A percentile compares a stretch with the other conserved stretches of the same genome.
Evolutionary conservation across 2,888 invertebrate species (phyloP).

Genomic region (Drosophila putrida): DNA sequence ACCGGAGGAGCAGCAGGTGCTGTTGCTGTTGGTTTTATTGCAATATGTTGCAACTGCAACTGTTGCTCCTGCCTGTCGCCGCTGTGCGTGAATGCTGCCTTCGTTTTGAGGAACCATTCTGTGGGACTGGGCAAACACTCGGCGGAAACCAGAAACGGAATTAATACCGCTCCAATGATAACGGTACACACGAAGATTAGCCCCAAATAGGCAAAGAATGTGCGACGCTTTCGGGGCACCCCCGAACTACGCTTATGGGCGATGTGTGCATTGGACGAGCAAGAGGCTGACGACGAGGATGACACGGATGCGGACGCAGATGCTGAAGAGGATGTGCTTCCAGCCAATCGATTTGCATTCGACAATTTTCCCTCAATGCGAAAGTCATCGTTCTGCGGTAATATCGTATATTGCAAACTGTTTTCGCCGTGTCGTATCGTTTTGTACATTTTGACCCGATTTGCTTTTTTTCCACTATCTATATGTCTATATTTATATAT

Average conservation of each 20-base stretch:
- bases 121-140: constrained; percentile 84
- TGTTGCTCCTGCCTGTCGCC: constrained; percentile 29
- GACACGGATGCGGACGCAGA: constrained; percentile 1
- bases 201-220: constrained; percentile 85
- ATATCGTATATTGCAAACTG: constrained; percentile 90
- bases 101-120: constrained; percentile 84
- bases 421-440: constrained; percentile 91
- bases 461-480: constrained; percentile 3
- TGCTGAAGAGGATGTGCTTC: constrained; percentile 3
- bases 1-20: background rate
- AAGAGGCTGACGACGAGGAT: background rate
- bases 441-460: constrained; percentile 88
- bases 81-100: constrained; percentile 77
- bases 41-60: constrained; percentile 11
- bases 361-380: constrained; percentile 87
- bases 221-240: constrained; percentile 72
- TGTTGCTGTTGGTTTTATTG: constrained; percentile 1
- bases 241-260: constrained; percentile 30
- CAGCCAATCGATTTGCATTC: constrained; percentile 86
- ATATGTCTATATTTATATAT: constrained; percentile 14
- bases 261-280: constrained; percentile 21
- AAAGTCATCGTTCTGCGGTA: constrained; percentile 90
- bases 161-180: constrained; percentile 84
- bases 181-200: constrained; percentile 85
- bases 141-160: constrained; percentile 84